Evolutionary conservation across 35 echinoderm and acorn worm genomes (phyloP), one percentile per base, ranked within the genome.

Genomic region (Acanthaster planci): DNA sequence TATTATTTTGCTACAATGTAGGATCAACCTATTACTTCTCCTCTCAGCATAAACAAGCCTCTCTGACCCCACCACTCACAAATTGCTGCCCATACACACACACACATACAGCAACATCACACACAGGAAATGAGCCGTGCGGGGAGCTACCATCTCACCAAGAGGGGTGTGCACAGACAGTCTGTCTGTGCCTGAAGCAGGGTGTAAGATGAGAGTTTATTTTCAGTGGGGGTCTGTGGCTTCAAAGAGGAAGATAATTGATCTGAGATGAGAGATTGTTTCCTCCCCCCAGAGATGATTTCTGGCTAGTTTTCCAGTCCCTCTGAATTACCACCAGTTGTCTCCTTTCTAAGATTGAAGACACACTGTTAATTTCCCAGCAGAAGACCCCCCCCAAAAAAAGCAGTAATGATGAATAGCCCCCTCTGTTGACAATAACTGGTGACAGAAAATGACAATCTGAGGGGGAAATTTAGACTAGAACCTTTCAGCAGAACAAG

Each of bases 1-100:
- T 72, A 72, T 72, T 72, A 72, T 72, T 72, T 72, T 14, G 64
- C 64, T 72, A 72, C 64, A 72, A 31, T 72, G 64, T 72, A 26
- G 34, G 64, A 72, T 72, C 64, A 72, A 34, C 64, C 64, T 72
- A 72, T 72, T 72, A 72, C 64, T 72, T 72, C 64, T 26, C 64
- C 64, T 21, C 30, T 72, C 64, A 21, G 64, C 64, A 72, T 72
- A 72, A 72, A 72, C 64, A 72, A 72, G 26, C 64, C 64, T n/a
- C 22, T 72, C 64, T 72, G 64, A 72, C 64, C 64, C n/a, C 34
- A 29, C 64, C 64, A 72, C 23, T 72, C 64, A 31, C 64, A 72
- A 72, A 26, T 72, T 26, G 64, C 64, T 31, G 64, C 26, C 64
- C 22, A 72, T 72, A 72, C 64, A 72, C 64, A 72, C 64, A 72